Conservation (phyloP, 2,113 vertebrate species). For the Ranitomeya variabilis region DNA sequence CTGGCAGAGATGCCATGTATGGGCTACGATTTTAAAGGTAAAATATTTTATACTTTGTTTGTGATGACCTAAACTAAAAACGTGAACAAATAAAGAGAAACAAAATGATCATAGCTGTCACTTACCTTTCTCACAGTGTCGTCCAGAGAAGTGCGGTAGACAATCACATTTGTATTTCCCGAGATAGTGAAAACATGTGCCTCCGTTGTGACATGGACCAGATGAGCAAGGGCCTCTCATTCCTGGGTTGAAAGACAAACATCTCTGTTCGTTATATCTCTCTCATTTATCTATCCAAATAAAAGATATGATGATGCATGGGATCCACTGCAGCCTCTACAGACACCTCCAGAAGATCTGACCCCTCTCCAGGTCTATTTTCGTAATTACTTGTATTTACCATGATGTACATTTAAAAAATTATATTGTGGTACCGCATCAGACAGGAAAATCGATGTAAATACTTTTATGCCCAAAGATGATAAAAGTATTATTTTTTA, state of each 20-base stretch:
- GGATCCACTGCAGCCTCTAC: too few species aligned
- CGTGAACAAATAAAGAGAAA: not conserved
- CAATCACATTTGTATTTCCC: constrained; percentile 99
- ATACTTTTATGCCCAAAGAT: too few species aligned
- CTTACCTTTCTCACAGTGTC: constrained; percentile 87
- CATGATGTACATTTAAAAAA: too few species aligned
- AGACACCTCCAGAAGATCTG: too few species aligned
- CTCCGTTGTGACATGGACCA: constrained; percentile 90
- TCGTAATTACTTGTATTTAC: too few species aligned
- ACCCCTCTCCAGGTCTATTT: too few species aligned
- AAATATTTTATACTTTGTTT: not conserved
- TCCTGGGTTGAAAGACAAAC: constrained; percentile 70
- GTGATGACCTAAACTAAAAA: not conserved
- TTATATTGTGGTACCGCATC: too few species aligned
- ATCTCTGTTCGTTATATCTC: not conserved
- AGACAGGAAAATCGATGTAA: too few species aligned
- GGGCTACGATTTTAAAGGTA: too few species aligned
- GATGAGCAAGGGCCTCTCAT: constrained; percentile 94
- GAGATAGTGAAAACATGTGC: constrained; percentile 97
- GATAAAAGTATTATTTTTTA: too few species aligned
- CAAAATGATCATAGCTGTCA: not conserved
- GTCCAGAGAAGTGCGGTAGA: constrained; percentile 78
- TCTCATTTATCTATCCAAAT: not conserved
- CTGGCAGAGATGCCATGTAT: too few species aligned
- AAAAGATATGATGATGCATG: not conserved